Conservation (phyloP, 2,113 vertebrate genomes). For the Chloebia gouldiae region DNA sequence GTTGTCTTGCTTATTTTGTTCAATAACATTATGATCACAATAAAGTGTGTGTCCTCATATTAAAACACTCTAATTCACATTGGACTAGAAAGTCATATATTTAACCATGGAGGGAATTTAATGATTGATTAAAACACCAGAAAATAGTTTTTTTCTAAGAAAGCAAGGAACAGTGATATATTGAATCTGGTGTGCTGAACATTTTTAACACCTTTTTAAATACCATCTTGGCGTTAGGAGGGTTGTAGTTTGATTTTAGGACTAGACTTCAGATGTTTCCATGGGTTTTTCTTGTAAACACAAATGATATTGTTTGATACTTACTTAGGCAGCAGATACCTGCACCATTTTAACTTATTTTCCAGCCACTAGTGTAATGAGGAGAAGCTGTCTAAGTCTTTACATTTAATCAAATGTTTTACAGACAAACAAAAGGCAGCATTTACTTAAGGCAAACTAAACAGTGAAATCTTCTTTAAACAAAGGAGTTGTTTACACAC, state of each 20-base stretch:
- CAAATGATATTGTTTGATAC: neutral
- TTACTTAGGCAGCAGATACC: neutral
- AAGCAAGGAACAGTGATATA: neutral
- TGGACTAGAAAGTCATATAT: neutral
- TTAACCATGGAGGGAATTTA: neutral
- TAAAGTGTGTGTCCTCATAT: neutral
- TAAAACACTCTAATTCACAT: neutral
- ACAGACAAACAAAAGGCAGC: conserved; percentile 81
- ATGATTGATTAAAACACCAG: neutral
- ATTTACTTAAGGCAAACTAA: conserved; percentile 86
- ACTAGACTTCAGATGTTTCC: neutral
- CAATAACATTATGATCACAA: neutral
- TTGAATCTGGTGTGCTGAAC: neutral
- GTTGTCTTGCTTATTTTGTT: neutral
- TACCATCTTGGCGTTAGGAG: neutral
- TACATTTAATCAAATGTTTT: conserved; percentile 81
- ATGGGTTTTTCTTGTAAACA: conserved; percentile 10
- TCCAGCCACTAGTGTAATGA: conserved; percentile 44
- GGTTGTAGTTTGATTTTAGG: neutral
- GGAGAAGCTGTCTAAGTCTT: conserved; percentile 65
- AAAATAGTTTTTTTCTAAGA: neutral
- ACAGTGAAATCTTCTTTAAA: conserved; percentile 85
- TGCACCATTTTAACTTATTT: conserved; percentile 32
- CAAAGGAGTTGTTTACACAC: conserved; percentile 80
- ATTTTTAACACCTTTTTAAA: neutral